Percentiles rank a stretch among this genome's conserved stretches.
Conservation (phyloP, 2,113 vertebrate species). For the Thamnophis sirtalis region DNA sequence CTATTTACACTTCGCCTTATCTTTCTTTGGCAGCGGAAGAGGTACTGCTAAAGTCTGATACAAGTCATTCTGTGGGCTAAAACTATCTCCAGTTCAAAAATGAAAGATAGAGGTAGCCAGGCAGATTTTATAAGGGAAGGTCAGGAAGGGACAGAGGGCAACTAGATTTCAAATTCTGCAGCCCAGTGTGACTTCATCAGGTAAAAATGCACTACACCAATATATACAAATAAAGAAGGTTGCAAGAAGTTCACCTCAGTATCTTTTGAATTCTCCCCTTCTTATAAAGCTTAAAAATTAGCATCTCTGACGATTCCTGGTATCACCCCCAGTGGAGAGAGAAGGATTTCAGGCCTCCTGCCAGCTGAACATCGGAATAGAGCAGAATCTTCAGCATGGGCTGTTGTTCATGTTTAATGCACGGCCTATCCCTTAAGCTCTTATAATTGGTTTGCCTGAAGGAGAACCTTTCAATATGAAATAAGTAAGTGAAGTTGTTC, state of each 20-base stretch:
- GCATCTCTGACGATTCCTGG: neutral
- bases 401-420: neutral
- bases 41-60: neutral
- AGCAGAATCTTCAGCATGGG: neutral
- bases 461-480: neutral
- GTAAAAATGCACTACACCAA: neutral
- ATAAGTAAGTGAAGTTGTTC: neutral
- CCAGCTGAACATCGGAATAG: neutral
- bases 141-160: neutral
- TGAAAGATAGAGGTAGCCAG: neutral
- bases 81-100: neutral
- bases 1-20: neutral
- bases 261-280: neutral
- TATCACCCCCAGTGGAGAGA: neutral
- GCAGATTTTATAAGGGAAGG: neutral
- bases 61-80: neutral
- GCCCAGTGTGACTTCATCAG: neutral
- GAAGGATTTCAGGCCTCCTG: neutral
- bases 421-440: neutral
- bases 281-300: neutral
- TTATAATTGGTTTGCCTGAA: neutral
- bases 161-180: neutral
- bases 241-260: neutral
- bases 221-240: neutral
- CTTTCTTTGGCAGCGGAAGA: neutral